Evolutionary conservation across 2,888 invertebrate genomes (phyloP).

Genomic region (Drosophila rubida): DNA sequence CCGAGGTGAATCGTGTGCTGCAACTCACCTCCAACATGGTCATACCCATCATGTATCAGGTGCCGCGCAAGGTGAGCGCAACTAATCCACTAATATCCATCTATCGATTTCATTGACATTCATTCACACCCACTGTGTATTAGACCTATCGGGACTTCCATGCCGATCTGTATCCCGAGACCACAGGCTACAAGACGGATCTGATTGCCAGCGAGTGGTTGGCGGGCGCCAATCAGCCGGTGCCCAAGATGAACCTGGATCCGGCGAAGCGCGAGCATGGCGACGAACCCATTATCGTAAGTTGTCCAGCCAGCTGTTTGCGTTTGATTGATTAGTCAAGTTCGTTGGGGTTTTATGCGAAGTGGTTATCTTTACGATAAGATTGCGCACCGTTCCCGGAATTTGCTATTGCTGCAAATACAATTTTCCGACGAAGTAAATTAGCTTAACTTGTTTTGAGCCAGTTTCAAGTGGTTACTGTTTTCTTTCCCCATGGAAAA

Average conservation of each 20-base stretch:
- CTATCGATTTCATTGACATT: no score
- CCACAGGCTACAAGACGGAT: slow-evolving; percentile 91
- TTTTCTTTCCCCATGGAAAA: no score
- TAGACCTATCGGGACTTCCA: slow-evolving; percentile 97
- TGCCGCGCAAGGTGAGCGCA: slow-evolving; percentile 91
- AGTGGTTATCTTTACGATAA: slow-evolving; percentile 15
- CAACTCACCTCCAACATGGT: slow-evolving; percentile 94
- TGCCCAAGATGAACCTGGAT: slow-evolving; percentile 93
- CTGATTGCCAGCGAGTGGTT: slow-evolving; percentile 94
- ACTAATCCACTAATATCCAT: no score
- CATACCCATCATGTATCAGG: slow-evolving; percentile 97
- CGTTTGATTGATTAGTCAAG: slow-evolving; percentile 1
- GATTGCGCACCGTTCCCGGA: background rate
- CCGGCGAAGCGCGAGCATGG: slow-evolving; percentile 89
- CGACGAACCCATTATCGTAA: slow-evolving; percentile 88
- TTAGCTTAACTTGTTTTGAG: no score
- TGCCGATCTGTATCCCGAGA: slow-evolving; percentile 96
- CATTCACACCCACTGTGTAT: no score
- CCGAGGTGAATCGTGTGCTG: slow-evolving; percentile 96
- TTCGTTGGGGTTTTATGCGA: background rate
- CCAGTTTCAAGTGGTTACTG: no score
- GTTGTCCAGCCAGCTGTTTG: slow-evolving; percentile 64
- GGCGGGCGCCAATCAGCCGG: slow-evolving; percentile 90
- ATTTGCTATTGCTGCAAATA: background rate
- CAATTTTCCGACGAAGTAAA: background rate